phyloP scores from a whole-genome alignment of 2,113 vertebrate genomes.

The Apeltes quadracus region DNA sequence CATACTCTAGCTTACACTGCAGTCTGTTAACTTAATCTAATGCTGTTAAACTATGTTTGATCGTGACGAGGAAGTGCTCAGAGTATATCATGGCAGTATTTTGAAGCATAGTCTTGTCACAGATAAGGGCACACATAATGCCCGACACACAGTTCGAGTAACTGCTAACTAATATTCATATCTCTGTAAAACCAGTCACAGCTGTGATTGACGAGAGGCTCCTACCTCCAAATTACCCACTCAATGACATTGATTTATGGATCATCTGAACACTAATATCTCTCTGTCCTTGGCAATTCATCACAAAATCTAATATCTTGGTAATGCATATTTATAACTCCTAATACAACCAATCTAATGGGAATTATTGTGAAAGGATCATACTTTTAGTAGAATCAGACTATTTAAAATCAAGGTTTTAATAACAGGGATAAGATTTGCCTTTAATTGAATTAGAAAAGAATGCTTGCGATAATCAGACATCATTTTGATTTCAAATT shows the following conservation, averaged over 20 bases:
- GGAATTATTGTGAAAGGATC: slow-evolving; percentile 6
- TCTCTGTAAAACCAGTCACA: slow-evolving; percentile 14
- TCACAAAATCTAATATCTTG: slow-evolving; percentile 5
- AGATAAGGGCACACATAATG: slow-evolving; percentile 1
- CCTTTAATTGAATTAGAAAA: slow-evolving; percentile 11
- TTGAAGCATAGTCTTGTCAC: slow-evolving; percentile 19
- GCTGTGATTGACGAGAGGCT: slow-evolving; percentile 3
- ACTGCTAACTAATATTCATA: slow-evolving; percentile 17
- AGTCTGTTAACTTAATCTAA: too few relatives aligned
- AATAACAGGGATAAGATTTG: neutral
- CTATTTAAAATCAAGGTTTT: slow-evolving; percentile 8
- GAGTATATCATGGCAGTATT: slow-evolving; percentile 39
- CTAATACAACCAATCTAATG: slow-evolving; percentile 5
- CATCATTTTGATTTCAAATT: slow-evolving; percentile 4
- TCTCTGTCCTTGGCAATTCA: neutral
- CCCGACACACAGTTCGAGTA: neutral
- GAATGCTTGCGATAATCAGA: slow-evolving; percentile 10
- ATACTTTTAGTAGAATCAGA: neutral
- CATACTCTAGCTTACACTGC: neutral
- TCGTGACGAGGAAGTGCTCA: too few relatives aligned
- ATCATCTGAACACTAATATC: neutral
- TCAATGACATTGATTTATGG: slow-evolving; percentile 4
- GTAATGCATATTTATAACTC: slow-evolving; percentile 16
- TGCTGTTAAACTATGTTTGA: too few relatives aligned
- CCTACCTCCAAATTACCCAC: slow-evolving; percentile 9